phyloP scores from a whole-genome alignment of 2,888 invertebrate species.

The Chaitophorus viminalis region DNA sequence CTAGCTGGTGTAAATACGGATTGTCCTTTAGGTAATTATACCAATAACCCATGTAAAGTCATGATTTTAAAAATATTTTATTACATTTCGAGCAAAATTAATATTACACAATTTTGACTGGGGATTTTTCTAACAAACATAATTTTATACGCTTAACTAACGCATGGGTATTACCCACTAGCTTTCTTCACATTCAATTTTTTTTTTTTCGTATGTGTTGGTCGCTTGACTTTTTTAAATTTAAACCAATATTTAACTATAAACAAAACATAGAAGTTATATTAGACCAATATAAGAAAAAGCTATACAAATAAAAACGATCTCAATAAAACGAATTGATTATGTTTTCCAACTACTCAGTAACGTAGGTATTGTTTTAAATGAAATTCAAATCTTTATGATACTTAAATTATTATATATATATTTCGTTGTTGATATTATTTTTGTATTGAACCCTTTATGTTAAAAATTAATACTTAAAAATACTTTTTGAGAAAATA shows the following conservation, averaged over 20 bases:
- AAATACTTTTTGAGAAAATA: too few species aligned
- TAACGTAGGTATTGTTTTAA: neutral
- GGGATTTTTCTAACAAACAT: neutral
- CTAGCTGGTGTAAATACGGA: constrained; percentile 77
- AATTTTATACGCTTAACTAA: neutral
- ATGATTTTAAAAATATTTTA: neutral
- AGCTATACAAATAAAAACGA: neutral
- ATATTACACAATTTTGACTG: neutral
- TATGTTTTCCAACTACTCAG: neutral
- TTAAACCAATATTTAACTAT: neutral
- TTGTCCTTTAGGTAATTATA: constrained; percentile 69
- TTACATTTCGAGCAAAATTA: neutral
- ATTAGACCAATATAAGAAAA: too few species aligned
- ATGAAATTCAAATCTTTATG: neutral
- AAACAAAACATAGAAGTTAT: too few species aligned
- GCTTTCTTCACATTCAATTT: neutral
- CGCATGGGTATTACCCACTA: neutral
- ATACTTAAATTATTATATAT: neutral
- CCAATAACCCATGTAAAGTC: neutral
- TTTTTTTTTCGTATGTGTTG: neutral
- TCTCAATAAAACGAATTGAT: neutral
- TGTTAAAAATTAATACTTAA: neutral
- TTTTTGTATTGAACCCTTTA: neutral
- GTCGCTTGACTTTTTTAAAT: neutral
- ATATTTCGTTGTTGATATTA: neutral